Conservation (phyloP, 2,113 vertebrate species). For the Etheostoma cragini region DNA sequence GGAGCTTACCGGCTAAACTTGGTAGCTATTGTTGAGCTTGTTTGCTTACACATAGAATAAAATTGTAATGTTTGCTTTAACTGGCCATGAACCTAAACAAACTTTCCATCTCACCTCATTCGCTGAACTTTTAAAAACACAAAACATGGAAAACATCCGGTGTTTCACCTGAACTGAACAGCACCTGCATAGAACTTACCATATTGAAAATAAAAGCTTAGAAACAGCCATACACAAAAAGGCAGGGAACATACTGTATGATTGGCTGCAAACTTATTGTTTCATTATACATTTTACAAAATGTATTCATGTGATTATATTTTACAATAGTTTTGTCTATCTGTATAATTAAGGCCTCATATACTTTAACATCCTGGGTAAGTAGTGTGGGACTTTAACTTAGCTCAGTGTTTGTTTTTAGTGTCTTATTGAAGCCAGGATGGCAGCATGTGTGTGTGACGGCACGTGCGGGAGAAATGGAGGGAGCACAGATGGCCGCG, state of each 20-base stretch:
- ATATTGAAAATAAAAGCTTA: slow-evolving; percentile 75
- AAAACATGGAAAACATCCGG: slow-evolving; percentile 65
- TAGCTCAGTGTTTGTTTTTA: neutral
- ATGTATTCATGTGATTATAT: neutral
- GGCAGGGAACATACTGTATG: no score
- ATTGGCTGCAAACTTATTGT: no score
- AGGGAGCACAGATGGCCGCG: slow-evolving; percentile 46
- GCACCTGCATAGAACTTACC: slow-evolving; percentile 77
- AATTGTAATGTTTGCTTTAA: slow-evolving; percentile 52
- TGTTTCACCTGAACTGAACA: slow-evolving; percentile 79
- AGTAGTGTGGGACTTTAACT: neutral
- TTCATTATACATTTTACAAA: no score
- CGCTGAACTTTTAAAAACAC: slow-evolving; percentile 59
- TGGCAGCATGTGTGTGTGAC: neutral
- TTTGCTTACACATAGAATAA: slow-evolving; percentile 40
- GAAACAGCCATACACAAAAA: slow-evolving; percentile 61
- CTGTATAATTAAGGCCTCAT: neutral
- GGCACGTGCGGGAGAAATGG: slow-evolving; percentile 31
- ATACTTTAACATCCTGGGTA: neutral
- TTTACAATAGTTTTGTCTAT: neutral
- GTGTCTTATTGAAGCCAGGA: slow-evolving; percentile 13
- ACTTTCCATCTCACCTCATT: slow-evolving; percentile 36
- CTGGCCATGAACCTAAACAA: slow-evolving; percentile 63
- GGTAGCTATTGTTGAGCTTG: no score
- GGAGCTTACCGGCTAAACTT: no score